Conservation (phyloP, 2,113 vertebrate genomes). For the Heterotis niloticus region DNA sequence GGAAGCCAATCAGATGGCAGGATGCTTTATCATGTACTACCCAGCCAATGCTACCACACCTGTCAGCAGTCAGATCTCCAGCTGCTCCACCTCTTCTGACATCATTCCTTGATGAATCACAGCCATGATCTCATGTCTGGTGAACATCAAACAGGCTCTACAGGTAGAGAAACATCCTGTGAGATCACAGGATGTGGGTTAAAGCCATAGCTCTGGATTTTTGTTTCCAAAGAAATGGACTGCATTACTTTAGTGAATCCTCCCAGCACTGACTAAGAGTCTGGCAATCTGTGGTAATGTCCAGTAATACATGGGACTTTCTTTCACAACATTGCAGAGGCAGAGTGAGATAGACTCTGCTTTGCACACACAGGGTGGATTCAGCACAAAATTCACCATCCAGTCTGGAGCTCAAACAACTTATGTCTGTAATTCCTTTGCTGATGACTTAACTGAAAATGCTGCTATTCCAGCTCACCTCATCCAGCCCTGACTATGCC, state of each 20-base stretch:
- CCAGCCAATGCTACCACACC: constrained; percentile 36
- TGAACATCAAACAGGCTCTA: neutral
- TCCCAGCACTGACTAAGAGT: too few species aligned
- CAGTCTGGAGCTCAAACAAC: neutral
- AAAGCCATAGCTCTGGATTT: too few species aligned
- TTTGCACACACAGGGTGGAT: neutral
- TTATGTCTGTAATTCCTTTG: neutral
- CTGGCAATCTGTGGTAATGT: neutral
- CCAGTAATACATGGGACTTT: neutral
- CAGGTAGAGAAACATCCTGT: neutral
- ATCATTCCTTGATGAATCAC: constrained; percentile 52
- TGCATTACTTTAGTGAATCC: too few species aligned
- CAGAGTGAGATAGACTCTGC: neutral
- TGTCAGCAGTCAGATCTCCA: constrained; percentile 34
- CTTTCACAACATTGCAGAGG: neutral
- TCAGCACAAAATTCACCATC: neutral
- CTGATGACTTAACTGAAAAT: neutral
- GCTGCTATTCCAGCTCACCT: neutral
- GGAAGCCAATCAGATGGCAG: constrained; percentile 40
- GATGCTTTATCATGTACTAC: neutral
- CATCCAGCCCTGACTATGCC: neutral
- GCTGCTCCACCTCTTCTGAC: constrained; percentile 46
- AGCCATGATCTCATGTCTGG: neutral
- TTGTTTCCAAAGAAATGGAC: too few species aligned
- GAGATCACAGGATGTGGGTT: neutral